A percentile compares a stretch with the other conserved stretches of the same genome.
Evolutionary conservation across 2,888 invertebrate genomes (phyloP).

Genomic region (Seladonia tumulorum): DNA sequence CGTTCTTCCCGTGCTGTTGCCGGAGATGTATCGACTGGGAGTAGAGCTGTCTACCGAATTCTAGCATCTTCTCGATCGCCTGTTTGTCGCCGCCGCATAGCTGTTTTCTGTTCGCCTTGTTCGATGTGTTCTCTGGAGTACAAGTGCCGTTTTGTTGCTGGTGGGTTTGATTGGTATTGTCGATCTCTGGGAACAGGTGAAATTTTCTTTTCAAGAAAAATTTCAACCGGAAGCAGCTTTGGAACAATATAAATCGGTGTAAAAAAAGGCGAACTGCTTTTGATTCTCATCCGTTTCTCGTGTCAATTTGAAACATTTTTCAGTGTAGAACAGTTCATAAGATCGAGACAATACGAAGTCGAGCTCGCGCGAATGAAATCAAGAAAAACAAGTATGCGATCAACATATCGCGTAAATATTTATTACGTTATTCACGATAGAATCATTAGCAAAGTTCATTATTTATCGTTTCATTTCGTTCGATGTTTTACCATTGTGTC

Average conservation of each 20-base stretch:
- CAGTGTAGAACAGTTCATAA: background rate
- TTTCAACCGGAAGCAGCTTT: background rate
- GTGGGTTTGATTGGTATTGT: slow-evolving; percentile 80
- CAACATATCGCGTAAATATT: no score
- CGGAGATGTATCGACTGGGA: slow-evolving; percentile 94
- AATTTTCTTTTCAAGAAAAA: slow-evolving; percentile 1
- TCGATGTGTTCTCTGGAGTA: slow-evolving; percentile 72
- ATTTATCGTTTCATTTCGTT: no score
- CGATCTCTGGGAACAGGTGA: slow-evolving; percentile 84
- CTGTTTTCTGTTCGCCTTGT: slow-evolving; percentile 83
- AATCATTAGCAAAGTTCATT: no score
- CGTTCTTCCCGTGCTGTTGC: slow-evolving; percentile 92
- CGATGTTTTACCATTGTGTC: no score
- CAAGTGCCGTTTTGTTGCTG: slow-evolving; percentile 74
- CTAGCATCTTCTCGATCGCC: slow-evolving; percentile 96
- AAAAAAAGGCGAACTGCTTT: background rate
- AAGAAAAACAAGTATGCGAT: no score
- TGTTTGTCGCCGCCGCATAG: slow-evolving; percentile 90
- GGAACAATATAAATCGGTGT: background rate
- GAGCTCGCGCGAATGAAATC: no score
- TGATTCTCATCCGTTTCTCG: background rate
- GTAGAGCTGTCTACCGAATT: slow-evolving; percentile 97
- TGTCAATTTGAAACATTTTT: background rate
- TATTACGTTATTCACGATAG: no score
- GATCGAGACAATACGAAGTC: no score